phyloP scores from a whole-genome alignment of 2,797 vertebrate genomes.

The Pygocentrus nattereri region DNA sequence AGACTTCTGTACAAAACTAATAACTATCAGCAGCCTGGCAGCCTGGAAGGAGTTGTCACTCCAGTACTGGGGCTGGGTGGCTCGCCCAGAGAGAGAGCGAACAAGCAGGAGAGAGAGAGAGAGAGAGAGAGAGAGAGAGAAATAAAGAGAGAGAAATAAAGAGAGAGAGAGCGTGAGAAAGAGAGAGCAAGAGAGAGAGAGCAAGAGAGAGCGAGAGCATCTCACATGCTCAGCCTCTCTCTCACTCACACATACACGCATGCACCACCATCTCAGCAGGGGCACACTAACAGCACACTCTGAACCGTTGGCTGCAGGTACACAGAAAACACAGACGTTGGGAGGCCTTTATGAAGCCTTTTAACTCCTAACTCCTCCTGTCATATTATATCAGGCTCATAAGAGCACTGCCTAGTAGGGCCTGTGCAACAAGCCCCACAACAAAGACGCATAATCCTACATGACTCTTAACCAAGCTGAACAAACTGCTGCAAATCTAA shows the following conservation, averaged over 20 bases:
- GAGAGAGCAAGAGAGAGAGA: constrained; percentile 40
- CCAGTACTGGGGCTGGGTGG: constrained; percentile 26
- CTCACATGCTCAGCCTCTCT: constrained; percentile 27
- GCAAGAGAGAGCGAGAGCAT: background rate
- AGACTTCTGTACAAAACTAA: constrained; percentile 67
- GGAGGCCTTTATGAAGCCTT: constrained; percentile 46
- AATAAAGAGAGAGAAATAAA: background rate
- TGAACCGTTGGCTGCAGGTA: constrained; percentile 38
- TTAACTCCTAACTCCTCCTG: constrained; percentile 47
- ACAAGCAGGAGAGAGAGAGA: constrained; percentile 39
- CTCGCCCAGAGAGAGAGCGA: constrained; percentile 36
- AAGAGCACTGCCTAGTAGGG: constrained; percentile 7
- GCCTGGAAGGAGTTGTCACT: constrained; percentile 54
- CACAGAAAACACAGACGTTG: constrained; percentile 41
- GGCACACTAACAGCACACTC: constrained; percentile 39
- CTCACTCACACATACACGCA: constrained; percentile 9
- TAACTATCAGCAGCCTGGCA: constrained; percentile 62
- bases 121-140: constrained; percentile 56
- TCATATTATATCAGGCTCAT: constrained; percentile 45
- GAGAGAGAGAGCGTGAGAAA: too few relatives aligned
- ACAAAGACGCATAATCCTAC: constrained; percentile 32
- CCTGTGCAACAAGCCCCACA: constrained; percentile 17
- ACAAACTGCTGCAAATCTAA: constrained; percentile 17
- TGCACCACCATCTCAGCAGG: constrained; percentile 49
- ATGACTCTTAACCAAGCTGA: constrained; percentile 16